Evolutionary conservation across 1,140 invertebrate genomes (phyloP).

Genomic region (Drosophila persimilis): DNA sequence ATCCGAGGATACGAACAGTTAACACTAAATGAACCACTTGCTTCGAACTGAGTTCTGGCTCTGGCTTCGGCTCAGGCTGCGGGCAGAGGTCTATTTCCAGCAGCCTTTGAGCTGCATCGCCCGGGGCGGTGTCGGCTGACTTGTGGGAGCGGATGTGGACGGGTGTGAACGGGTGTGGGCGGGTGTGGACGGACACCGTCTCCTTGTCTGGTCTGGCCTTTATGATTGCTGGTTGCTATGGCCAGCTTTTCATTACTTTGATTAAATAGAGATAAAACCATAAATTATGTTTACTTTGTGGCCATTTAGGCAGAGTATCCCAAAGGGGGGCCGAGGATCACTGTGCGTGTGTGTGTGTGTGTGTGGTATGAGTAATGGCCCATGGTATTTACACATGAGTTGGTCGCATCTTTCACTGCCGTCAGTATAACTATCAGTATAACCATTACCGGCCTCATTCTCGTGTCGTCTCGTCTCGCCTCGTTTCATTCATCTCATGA

Average conservation of each 20-base stretch:
- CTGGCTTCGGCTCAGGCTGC: not conserved
- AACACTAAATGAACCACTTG: slow-evolving; percentile 58
- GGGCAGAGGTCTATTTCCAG: slow-evolving; percentile 3
- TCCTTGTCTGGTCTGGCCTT: slow-evolving; percentile 10
- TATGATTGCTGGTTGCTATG: slow-evolving; percentile 52
- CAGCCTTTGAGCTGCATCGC: no score
- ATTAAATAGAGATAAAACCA: slow-evolving; percentile 79
- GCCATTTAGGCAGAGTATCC: slow-evolving; percentile 49
- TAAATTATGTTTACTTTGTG: slow-evolving; percentile 74
- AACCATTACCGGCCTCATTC: slow-evolving; percentile 25
- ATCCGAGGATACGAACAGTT: slow-evolving; percentile 35
- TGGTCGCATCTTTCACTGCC: slow-evolving; percentile 50
- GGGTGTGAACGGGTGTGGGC: slow-evolving; percentile 7
- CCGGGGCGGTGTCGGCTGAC: slow-evolving; percentile 4
- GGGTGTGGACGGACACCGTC: slow-evolving; percentile 9
- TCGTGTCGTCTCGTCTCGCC: slow-evolving; percentile 20
- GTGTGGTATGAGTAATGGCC: slow-evolving; percentile 68
- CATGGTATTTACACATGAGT: slow-evolving; percentile 78
- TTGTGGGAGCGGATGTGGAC: slow-evolving; percentile 16
- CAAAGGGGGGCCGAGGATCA: slow-evolving; percentile 12
- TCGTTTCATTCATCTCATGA: slow-evolving; percentile 16
- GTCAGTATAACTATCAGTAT: slow-evolving; percentile 13
- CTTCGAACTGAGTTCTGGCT: slow-evolving; percentile 19
- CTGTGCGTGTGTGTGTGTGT: slow-evolving; percentile 15
- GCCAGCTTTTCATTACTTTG: slow-evolving; percentile 71